Percentiles rank a stretch among this genome's conserved stretches.
Conservation (phyloP, 2,113 vertebrate species). For the Vimba vimba region DNA sequence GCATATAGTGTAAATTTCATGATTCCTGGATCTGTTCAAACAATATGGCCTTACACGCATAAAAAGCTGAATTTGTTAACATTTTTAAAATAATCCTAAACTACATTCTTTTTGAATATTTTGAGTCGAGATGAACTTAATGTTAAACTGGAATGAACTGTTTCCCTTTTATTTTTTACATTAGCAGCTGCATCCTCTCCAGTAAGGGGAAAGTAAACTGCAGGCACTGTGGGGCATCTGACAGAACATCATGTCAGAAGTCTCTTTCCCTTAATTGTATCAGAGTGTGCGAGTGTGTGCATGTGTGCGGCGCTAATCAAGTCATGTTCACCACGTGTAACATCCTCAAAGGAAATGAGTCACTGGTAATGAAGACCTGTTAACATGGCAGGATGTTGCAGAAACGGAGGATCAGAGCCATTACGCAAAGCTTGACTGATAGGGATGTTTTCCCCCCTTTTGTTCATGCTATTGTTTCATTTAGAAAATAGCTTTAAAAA, state of each 20-base stretch:
- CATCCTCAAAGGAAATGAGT: slow-evolving; percentile 42
- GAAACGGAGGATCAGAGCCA: slow-evolving; percentile 20
- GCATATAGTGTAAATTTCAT: no score
- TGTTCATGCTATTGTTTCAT: not conserved
- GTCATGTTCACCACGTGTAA: slow-evolving; percentile 39
- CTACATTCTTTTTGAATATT: not conserved
- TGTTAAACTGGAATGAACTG: not conserved
- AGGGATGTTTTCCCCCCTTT: slow-evolving; percentile 14
- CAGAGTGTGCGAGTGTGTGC: slow-evolving; percentile 30
- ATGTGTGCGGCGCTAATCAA: slow-evolving; percentile 32
- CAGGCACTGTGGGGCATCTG: slow-evolving; percentile 15
- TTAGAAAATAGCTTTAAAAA: not conserved
- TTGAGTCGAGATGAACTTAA: not conserved
- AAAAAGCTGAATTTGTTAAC: not conserved
- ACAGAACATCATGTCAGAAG: slow-evolving; percentile 33
- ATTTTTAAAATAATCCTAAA: not conserved
- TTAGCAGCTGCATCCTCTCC: slow-evolving; percentile 26
- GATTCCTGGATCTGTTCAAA: not conserved
- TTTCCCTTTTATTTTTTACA: not conserved
- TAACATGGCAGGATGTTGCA: slow-evolving; percentile 34
- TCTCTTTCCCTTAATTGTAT: slow-evolving; percentile 31
- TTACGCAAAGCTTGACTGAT: slow-evolving; percentile 7
- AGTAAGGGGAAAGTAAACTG: slow-evolving; percentile 7
- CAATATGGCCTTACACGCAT: not conserved
- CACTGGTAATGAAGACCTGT: slow-evolving; percentile 40